These are phyloP conservation scores for Athene cunicularia DNA, from an alignment of 2,113 vertebrate genomes.

Conservation along the genomic window DNA sequence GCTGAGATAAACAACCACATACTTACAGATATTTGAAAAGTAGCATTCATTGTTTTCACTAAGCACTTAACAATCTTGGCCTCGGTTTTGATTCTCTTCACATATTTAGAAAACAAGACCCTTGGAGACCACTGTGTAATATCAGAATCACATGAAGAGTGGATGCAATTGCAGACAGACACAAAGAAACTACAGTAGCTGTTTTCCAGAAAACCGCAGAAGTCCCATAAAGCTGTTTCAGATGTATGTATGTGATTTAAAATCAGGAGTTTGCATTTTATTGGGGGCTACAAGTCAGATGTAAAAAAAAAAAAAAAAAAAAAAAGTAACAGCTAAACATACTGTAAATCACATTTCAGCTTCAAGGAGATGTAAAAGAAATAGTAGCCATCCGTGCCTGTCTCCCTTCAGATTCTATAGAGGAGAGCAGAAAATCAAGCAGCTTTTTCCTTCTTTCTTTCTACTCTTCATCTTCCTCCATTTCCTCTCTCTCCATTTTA, in stretches of 20 bases:
- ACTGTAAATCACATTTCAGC: background rate
- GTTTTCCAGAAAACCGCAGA: background rate
- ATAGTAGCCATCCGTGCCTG: background rate
- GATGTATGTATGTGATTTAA: background rate
- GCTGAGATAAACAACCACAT: background rate
- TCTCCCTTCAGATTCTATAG: background rate
- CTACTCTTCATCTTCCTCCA: background rate
- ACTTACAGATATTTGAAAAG: background rate
- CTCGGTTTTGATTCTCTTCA: background rate
- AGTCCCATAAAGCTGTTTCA: background rate
- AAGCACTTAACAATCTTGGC: background rate
- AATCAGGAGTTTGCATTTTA: background rate
- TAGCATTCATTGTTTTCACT: background rate
- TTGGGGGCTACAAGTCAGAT: background rate
- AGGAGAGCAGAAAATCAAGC: background rate
- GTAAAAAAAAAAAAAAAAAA: background rate
- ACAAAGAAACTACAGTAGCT: background rate
- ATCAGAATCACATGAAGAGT: background rate
- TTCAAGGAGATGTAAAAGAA: background rate
- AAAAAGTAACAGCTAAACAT: background rate
- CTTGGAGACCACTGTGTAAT: background rate
- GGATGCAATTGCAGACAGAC: background rate
- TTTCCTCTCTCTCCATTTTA: background rate
- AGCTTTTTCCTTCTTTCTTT: background rate
- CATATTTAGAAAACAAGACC: background rate